phyloP scores from a whole-genome alignment of 2,113 vertebrate genomes.

The Anhinga anhinga region DNA sequence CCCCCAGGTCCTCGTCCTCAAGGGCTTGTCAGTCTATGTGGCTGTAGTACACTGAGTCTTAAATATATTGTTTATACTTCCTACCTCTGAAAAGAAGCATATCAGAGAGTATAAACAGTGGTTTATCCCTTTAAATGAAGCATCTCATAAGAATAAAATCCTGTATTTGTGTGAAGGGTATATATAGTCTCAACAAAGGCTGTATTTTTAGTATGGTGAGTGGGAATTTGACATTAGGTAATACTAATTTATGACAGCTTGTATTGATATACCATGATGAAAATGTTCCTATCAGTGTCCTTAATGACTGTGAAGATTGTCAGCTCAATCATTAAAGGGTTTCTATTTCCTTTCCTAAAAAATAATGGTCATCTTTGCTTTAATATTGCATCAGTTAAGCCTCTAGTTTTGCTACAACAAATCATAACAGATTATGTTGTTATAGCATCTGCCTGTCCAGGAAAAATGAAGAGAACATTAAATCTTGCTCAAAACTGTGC shows the following conservation, averaged over 20 bases:
- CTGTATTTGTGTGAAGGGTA: background rate
- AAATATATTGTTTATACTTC: background rate
- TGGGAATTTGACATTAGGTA: constrained; percentile 8
- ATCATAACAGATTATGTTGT: background rate
- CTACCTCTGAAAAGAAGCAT: background rate
- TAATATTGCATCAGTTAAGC: background rate
- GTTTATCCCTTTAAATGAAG: background rate
- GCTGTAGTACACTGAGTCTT: background rate
- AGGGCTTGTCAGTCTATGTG: background rate
- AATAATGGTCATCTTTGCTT: background rate
- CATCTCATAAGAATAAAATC: background rate
- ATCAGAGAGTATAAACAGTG: background rate
- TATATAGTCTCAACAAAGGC: background rate
- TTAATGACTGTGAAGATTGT: constrained; percentile 10
- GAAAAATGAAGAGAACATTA: background rate
- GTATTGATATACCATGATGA: background rate
- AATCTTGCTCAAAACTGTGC: background rate
- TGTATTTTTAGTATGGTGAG: background rate
- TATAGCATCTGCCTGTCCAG: background rate
- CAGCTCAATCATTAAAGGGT: background rate
- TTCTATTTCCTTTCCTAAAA: constrained; percentile 18
- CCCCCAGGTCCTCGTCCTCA: background rate
- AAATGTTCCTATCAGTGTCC: background rate
- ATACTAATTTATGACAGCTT: background rate
- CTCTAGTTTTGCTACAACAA: background rate